These are phyloP conservation scores for Ia io DNA, from an alignment of 2,113 vertebrate species.

Conservation along the genomic window DNA sequence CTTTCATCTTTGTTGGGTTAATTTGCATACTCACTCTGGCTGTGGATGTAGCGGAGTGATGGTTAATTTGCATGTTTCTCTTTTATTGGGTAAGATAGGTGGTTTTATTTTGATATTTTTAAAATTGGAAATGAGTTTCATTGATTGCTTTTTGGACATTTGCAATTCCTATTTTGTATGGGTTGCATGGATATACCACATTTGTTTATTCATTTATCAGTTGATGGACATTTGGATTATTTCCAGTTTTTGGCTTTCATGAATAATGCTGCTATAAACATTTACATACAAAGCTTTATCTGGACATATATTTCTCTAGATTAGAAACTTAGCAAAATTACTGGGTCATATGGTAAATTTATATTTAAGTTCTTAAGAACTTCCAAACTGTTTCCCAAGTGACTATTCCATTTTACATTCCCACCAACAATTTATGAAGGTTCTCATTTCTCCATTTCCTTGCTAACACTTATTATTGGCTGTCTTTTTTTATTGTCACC, in stretches of 20 bases:
- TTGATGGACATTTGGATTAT: not conserved
- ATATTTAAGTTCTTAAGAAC: conserved; percentile 3
- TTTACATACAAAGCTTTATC: not conserved
- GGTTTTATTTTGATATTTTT: not conserved
- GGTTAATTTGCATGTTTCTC: too few relatives aligned
- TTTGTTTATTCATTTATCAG: not conserved
- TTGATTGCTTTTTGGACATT: not conserved
- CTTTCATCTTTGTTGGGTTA: too few relatives aligned
- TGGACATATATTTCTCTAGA: not conserved
- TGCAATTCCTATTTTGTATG: not conserved
- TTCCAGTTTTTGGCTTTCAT: not conserved
- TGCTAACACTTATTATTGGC: not conserved
- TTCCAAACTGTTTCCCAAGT: not conserved
- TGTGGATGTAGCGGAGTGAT: too few relatives aligned
- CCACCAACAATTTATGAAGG: not conserved
- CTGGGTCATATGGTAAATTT: not conserved
- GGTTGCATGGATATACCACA: not conserved
- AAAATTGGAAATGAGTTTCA: not conserved
- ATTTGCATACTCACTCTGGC: too few relatives aligned
- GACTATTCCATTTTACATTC: not conserved
- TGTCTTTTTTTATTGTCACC: not conserved
- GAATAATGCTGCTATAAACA: not conserved
- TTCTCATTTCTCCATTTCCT: not conserved
- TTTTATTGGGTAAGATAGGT: too few relatives aligned
- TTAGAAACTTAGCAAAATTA: not conserved